Evolutionary conservation across 2,113 vertebrate species (phyloP).

Genomic region (Nothocercus nigrocapillus): DNA sequence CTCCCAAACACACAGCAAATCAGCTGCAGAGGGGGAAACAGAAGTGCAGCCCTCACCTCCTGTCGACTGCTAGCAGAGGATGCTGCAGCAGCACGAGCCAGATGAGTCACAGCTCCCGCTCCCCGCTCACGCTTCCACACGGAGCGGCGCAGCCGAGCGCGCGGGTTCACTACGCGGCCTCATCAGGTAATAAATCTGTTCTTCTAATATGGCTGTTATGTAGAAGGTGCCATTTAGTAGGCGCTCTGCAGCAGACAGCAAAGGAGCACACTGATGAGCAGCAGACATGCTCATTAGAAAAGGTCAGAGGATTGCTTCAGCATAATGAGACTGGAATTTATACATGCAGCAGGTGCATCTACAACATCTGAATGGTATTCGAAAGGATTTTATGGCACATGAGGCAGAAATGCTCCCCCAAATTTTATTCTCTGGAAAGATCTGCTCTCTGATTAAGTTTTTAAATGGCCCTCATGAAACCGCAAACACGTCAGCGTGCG

Average conservation of each 20-base stretch:
- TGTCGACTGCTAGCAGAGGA: background rate
- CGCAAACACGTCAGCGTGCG: background rate
- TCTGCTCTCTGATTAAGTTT: background rate
- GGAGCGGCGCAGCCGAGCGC: background rate
- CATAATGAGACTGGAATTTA: background rate
- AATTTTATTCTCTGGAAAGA: background rate
- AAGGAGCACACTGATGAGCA: background rate
- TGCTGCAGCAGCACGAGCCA: background rate
- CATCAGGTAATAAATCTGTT: background rate
- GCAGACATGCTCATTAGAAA: constrained; percentile 13
- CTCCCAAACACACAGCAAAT: background rate
- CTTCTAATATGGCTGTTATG: background rate
- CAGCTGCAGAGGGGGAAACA: background rate
- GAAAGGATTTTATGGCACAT: background rate
- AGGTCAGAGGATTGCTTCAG: constrained; percentile 27
- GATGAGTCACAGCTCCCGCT: background rate
- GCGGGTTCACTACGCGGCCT: background rate
- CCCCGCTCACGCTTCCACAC: background rate
- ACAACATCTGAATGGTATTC: background rate
- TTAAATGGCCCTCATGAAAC: background rate
- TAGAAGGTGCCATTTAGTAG: background rate
- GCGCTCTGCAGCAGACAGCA: background rate
- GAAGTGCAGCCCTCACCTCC: too few species aligned
- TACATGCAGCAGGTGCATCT: background rate
- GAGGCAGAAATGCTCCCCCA: background rate